Base-by-base conservation (phyloP, 2,888 invertebrate species). In the Drosophila monieri region DNA sequence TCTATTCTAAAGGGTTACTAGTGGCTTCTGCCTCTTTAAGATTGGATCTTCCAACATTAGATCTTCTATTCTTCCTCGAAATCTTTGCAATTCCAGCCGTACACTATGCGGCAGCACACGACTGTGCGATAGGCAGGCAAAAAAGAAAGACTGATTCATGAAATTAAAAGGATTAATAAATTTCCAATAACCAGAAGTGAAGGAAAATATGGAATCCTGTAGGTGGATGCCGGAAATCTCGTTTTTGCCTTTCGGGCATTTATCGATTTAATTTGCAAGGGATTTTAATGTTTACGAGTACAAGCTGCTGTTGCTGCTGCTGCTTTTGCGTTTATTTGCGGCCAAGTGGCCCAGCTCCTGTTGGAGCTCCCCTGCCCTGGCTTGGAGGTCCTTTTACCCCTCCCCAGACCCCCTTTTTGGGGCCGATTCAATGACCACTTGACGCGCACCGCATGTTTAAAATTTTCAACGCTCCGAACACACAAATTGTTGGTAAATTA, bases 401-500 rank as follows among this genome's bases (percentile, higher is more conserved):
- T 23, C 10, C 3, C 1, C 6, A 14, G 3, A 14, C 30, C 10
- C n/a, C 9, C 14, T 14, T 41, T 41, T 41, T 41, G 14, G 39
- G 3, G 52, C 60, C 64, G 39, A 53, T 44, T 59, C 61, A 69
- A 55, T 53, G 73, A 58, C 73, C 74, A 74, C 74, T 73, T 73
- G 74, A 74, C 64, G 73, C 59, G 72, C 60, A 56, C 72, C 69
- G 73, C 74, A 74, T 75, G 75, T 58, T 71, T 60, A 54, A 75
- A 74, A 75, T 74, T 74, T 75, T 55, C 75, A 69, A 44, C 62
- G 62, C 58, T 62, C 39, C 53, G 53, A 74, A 75, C 57, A 72
- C 74, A 76, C 74, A 76, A 74, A 74, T 74, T 74, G 76, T 76
- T 74, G 74, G 74, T 74, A 74, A 74, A 74, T 74, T 74, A 74